Base-by-base conservation (phyloP, 2,888 invertebrate genomes). In the Hofmannophila pseudospretella region DNA sequence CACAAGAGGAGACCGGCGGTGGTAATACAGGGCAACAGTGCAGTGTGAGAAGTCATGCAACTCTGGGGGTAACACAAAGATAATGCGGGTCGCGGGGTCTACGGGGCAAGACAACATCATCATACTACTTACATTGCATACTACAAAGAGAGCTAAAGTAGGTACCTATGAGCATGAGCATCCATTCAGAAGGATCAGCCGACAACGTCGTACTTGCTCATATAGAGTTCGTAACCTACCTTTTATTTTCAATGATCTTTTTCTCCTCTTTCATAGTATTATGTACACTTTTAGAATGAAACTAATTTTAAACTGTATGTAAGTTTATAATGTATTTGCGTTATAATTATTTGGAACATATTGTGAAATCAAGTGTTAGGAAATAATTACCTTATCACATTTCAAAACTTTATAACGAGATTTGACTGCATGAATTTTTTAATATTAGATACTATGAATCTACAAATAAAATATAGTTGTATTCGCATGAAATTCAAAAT, bases 381-480 rank as follows among this genome's bases (percentile, higher is more conserved):
- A 12, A 28, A 10, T 12, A 28, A 12, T 12, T 12, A 28, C 4
- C 2, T 8, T 14, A 13, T 14, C 14, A 16, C 14, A 16, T 13
- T 27, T 32, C 22, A 8, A 12, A 13, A 85, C 85, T 76, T 88
- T 87, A 88, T 90, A 90, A 90, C 90, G 90, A 90, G 90, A 90
- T 90, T 89, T 88, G 86, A 88, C 88, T 88, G 89, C 88, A 87
- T 82, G 84, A 86, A 84, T 75, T 65, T 48, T 49, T 47, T 49
- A 42, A 31, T 35, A 27, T 40, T 40, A n/a, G 41, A 31, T 35
- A 45, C 48, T 49, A 52, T 58, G 53, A 52, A 47, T 51, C 57
- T 56, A 60, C 51, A 47, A 58, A 60, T 59, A 51, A 57, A 56
- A 54, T 52, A 55, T 14, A 33, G 22, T 1, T 11, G 27, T 27